Base-by-base conservation (phyloP, 2,113 vertebrate genomes). In the Platycercus adscitus region DNA sequence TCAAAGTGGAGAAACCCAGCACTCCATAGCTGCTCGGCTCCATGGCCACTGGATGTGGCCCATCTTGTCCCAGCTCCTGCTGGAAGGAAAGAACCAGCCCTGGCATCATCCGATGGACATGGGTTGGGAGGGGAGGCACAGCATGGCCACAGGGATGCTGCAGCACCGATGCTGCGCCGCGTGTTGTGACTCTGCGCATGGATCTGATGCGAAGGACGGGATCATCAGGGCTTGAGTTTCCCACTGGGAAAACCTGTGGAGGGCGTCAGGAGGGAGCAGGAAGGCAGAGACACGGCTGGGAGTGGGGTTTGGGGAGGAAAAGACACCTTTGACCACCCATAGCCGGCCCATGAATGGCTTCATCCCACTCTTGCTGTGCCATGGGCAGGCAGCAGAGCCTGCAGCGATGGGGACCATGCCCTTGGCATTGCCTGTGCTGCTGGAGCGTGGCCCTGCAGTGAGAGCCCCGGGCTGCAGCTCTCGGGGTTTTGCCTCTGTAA, bases 181-280 rank as follows among this genome's bases (percentile, higher is more conserved):
- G 0, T 6, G 55, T 7, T 1, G 1, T 1, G 46, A 23, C 5
- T 3, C 66, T 26, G 68, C 8, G 4, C 2, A 0, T 10, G 31
- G 8, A 1, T 3, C 52, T 29, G 46, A 9, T 14, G 31, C 6
- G 4, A 28, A 52, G 53, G 52, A 9, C 7, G 56, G 19, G 64
- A 13, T 49, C 44, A 0, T 3, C 68, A 29, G 81, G 49, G 55
- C 28, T 52, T 7, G 26, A n/a, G 55, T 8, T 2, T 78, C 55
- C 78, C 10, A 0, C 61, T 12, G n/a, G 83, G 43, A 69, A 75
- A 16, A 75, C 8, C 6, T 14, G 17, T 2, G 23, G 55, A 60
- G 24, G 10, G 24, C 28, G 44, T 24, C 1, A 2, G 33, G 47
- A 78, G 11, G 47, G 15, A 72, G 44, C 19, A 11, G 66, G 39